Evolutionary conservation across 2,888 invertebrate species (phyloP).

Genomic region (Cephus runcator): DNA sequence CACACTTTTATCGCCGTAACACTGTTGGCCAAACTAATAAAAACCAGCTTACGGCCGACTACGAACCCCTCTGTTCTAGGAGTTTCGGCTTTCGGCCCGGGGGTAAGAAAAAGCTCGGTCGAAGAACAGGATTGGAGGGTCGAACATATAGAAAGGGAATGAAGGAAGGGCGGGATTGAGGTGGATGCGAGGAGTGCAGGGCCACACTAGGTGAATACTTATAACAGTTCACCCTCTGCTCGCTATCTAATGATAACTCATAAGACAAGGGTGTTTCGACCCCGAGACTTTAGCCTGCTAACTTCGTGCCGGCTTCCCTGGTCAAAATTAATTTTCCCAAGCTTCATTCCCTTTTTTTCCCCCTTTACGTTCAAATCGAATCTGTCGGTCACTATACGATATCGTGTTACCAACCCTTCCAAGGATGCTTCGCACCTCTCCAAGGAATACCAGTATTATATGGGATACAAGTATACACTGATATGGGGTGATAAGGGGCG

Average conservation of each 20-base stretch:
- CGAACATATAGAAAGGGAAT: background rate
- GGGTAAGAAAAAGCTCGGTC: background rate
- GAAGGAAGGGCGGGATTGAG: background rate
- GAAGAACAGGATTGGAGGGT: background rate
- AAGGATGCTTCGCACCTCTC: background rate
- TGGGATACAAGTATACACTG: background rate
- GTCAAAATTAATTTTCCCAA: slow-evolving; percentile 5
- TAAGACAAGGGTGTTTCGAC: slow-evolving; percentile 6
- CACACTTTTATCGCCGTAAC: slow-evolving; percentile 10
- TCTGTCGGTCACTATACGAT: background rate
- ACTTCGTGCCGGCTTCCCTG: background rate
- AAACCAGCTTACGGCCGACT: slow-evolving; percentile 28
- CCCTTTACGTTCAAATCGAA: background rate
- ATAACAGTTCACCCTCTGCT: slow-evolving; percentile 1
- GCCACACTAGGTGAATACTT: slow-evolving; percentile 10
- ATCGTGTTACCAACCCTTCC: background rate
- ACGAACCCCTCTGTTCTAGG: background rate
- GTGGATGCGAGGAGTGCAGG: background rate
- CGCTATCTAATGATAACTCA: slow-evolving; percentile 8
- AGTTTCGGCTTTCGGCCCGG: background rate
- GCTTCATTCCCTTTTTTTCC: background rate
- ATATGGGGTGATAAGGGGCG: background rate
- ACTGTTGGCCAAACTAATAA: slow-evolving; percentile 41
- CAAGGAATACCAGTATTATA: background rate
- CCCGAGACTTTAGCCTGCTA: background rate